Evolutionary conservation across 2,888 invertebrate species (phyloP).

Genomic region (Drosophila mulleri): DNA sequence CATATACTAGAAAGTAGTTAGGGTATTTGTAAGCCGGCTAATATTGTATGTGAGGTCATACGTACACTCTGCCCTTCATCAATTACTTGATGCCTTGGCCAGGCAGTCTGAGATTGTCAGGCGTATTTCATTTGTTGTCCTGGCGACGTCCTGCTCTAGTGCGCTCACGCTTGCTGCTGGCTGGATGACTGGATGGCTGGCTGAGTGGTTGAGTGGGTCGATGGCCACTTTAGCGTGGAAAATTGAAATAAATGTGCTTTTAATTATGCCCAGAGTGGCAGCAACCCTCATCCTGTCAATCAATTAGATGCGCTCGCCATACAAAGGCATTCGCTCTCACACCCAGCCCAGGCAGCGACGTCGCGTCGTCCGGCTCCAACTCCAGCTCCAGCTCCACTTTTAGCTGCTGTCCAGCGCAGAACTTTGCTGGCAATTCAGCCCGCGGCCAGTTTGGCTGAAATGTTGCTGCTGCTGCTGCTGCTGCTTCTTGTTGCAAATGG

Average conservation of each 20-base stretch:
- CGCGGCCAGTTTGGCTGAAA: conserved; percentile 23
- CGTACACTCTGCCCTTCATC: conserved; percentile 40
- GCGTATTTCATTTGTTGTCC: conserved; percentile 56
- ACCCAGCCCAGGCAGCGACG: neutral
- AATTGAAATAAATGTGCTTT: conserved; percentile 75
- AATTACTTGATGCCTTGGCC: conserved; percentile 49
- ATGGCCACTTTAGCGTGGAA: conserved; percentile 67
- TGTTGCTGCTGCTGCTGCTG: conserved; percentile 13
- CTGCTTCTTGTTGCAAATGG: conserved; percentile 56
- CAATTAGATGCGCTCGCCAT: conserved; percentile 62
- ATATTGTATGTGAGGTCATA: neutral
- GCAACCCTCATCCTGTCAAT: conserved; percentile 60
- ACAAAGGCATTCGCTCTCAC: conserved; percentile 10
- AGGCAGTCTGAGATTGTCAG: conserved; percentile 51
- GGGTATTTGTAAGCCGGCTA: conserved; percentile 10
- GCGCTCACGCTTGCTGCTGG: conserved; percentile 1
- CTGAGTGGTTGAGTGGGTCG: conserved; percentile 45
- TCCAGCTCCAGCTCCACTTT: neutral
- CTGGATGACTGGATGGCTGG: conserved; percentile 4
- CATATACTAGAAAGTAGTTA: neutral
- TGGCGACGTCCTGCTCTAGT: conserved; percentile 39
- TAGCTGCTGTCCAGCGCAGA: conserved; percentile 12
- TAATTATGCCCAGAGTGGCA: conserved; percentile 69
- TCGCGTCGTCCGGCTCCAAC: neutral
- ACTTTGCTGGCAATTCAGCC: conserved; percentile 33